These are phyloP conservation scores for Momotus momota DNA, from an alignment of 2,797 vertebrate genomes.

Conservation along the genomic window DNA sequence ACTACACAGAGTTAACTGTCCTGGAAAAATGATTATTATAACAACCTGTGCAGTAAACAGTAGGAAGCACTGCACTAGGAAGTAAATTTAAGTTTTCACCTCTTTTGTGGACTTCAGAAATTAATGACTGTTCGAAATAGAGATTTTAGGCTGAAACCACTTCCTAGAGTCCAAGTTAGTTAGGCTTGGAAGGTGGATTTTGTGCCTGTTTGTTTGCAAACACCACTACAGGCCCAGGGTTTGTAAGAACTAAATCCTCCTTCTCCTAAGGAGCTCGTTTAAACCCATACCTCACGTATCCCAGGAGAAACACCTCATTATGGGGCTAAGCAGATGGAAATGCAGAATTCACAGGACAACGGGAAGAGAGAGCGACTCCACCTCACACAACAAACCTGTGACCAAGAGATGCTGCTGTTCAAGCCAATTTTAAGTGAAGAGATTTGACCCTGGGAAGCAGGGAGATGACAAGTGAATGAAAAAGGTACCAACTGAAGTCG, in stretches of 20 bases:
- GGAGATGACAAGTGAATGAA: background rate
- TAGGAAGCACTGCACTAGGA: background rate
- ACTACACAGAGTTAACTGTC: background rate
- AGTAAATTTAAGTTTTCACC: background rate
- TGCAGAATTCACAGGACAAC: background rate
- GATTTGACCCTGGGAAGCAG: background rate
- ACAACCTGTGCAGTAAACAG: background rate
- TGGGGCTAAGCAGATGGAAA: background rate
- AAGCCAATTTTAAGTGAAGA: background rate
- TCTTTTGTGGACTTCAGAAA: background rate
- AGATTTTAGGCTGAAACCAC: background rate
- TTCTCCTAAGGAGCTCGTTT: background rate
- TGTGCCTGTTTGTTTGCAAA: background rate
- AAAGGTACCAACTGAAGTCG: background rate
- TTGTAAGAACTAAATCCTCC: background rate
- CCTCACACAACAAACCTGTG: accelerated
- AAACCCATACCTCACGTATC: background rate
- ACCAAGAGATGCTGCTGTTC: background rate
- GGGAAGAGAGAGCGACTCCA: background rate
- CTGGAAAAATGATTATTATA: background rate
- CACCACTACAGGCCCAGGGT: background rate
- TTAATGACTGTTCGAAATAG: background rate
- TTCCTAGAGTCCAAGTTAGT: background rate
- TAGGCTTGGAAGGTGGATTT: background rate
- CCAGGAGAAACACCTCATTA: background rate